Evolutionary conservation across 2,113 vertebrate genomes (phyloP).

Genomic region (Sterrhoptilus dennistouni): DNA sequence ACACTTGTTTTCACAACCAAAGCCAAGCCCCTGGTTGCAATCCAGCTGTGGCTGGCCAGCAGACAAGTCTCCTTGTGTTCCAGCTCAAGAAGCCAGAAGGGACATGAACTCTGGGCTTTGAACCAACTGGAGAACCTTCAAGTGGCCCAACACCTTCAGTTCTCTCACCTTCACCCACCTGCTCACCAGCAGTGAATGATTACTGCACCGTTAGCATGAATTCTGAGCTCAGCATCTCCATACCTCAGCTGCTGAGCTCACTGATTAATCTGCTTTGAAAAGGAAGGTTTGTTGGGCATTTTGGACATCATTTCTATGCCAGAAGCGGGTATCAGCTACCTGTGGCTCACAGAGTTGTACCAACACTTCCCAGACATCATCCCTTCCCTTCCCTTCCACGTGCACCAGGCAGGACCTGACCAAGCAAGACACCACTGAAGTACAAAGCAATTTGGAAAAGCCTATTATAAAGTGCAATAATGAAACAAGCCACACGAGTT

Average conservation of each 20-base stretch:
- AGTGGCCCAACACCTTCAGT: not conserved
- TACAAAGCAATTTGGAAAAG: not conserved
- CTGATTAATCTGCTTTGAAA: rapidly evolving
- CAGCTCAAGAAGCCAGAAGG: not conserved
- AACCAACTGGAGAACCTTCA: not conserved
- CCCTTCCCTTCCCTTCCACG: not conserved
- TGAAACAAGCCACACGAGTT: not conserved
- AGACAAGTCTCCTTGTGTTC: not conserved
- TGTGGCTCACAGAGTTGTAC: not conserved
- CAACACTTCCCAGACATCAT: not conserved
- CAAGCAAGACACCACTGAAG: not conserved
- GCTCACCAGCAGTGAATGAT: not conserved
- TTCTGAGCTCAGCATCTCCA: not conserved
- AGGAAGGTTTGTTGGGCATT: not conserved
- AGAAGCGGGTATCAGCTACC: not conserved
- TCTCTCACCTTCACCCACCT: not conserved
- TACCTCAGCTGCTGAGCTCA: not conserved
- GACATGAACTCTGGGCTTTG: not conserved
- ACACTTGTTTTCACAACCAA: not conserved
- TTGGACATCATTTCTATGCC: not conserved
- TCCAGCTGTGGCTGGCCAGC: not conserved
- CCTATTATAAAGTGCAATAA: not conserved
- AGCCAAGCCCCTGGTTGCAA: not conserved
- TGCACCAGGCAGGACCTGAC: not conserved
- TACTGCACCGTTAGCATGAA: not conserved